phyloP scores from a whole-genome alignment of 2,797 vertebrate species.

The Labeo calbasu region DNA sequence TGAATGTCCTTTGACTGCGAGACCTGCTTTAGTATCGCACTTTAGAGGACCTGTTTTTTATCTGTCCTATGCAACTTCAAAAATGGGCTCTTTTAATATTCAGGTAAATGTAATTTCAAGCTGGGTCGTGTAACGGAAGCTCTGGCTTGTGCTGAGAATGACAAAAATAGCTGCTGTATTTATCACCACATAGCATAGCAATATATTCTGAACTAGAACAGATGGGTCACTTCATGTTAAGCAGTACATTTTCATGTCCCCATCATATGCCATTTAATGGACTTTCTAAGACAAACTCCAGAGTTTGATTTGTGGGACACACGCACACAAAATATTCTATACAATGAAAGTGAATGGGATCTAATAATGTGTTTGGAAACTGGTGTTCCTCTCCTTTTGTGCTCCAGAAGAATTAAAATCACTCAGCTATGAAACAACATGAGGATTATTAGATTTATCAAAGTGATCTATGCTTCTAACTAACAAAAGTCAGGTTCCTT shows the following conservation, averaged over 20 bases:
- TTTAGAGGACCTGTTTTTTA: neutral
- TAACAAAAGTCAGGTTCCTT: constrained; percentile 4
- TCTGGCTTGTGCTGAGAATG: neutral
- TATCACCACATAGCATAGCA: neutral
- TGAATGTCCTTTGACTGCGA: neutral
- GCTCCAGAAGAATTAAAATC: neutral
- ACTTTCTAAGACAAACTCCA: neutral
- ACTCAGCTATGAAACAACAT: neutral
- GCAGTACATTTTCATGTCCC: neutral
- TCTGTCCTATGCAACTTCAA: neutral
- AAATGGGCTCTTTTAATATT: neutral
- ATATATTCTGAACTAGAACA: neutral
- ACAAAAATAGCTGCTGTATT: neutral
- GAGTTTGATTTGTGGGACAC: neutral
- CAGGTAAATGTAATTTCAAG: constrained; percentile 3
- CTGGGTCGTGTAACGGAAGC: neutral
- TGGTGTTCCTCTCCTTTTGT: neutral
- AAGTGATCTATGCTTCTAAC: neutral
- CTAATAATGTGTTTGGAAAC: neutral
- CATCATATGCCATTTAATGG: neutral
- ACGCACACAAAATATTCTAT: neutral
- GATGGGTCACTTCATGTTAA: neutral
- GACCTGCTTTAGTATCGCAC: neutral
- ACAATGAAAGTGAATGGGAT: neutral
- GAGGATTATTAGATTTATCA: neutral